These are phyloP conservation scores for Phataginus tricuspis DNA, from an alignment of 2,797 vertebrate species.

Conservation along the genomic window DNA sequence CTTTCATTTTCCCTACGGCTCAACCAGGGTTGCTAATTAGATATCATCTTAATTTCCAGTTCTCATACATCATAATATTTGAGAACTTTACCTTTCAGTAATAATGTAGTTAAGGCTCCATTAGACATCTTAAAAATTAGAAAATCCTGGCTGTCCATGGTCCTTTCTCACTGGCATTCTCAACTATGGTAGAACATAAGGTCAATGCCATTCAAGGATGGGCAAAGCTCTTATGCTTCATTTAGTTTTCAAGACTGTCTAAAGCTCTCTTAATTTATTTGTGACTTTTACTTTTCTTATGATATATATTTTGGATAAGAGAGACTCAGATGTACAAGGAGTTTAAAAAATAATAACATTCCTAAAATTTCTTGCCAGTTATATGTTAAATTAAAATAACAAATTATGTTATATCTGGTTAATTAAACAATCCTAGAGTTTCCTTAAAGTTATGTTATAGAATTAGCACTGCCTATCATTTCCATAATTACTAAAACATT, in stretches of 20 bases:
- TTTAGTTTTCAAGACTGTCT: neutral
- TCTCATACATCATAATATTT: neutral
- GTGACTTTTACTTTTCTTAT: neutral
- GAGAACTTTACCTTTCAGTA: neutral
- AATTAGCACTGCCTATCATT: neutral
- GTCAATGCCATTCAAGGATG: neutral
- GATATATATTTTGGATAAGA: neutral
- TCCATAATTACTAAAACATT: neutral
- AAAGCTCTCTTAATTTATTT: neutral
- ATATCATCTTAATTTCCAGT: neutral
- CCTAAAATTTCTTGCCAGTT: neutral
- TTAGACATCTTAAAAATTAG: neutral
- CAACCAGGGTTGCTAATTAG: neutral
- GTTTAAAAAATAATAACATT: neutral
- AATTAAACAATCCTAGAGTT: no score
- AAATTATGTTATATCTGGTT: neutral
- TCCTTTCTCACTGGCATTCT: neutral
- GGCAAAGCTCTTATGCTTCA: fast-evolving
- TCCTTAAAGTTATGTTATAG: no score
- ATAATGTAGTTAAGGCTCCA: neutral
- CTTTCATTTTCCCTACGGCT: neutral
- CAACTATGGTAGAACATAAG: neutral
- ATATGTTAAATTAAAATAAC: neutral
- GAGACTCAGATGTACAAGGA: neutral
- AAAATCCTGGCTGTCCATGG: no score